Percentiles rank a stretch among this genome's conserved stretches.
Evolutionary conservation across 2,797 vertebrate species (phyloP).

Genomic region (Anisognathus igniventris): DNA sequence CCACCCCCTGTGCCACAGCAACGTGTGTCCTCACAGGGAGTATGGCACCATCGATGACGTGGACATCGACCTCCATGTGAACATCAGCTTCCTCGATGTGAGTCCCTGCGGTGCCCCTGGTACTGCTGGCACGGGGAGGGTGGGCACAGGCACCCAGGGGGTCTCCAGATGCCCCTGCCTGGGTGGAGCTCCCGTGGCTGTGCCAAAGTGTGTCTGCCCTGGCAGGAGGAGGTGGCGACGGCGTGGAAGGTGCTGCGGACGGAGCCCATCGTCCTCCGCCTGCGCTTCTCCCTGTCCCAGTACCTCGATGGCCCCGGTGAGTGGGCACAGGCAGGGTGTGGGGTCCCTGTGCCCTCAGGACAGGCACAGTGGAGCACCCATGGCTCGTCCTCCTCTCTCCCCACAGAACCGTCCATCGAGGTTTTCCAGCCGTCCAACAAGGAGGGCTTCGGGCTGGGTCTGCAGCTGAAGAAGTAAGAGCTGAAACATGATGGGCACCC

Average conservation of each 20-base stretch:
- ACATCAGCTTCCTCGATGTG: slow-evolving; percentile 96
- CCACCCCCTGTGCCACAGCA: accelerated
- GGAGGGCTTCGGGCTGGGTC: slow-evolving; percentile 93
- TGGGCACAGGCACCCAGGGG: accelerated
- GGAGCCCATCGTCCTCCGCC: slow-evolving; percentile 92
- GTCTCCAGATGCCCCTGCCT: accelerated
- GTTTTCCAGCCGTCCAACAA: slow-evolving; percentile 98
- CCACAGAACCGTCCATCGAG: slow-evolving; percentile 92
- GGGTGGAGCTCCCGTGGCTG: accelerated
- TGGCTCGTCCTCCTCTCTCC: not conserved
- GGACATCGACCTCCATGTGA: slow-evolving; percentile 97
- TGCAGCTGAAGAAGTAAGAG: slow-evolving; percentile 97
- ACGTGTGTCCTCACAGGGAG: slow-evolving; percentile 78
- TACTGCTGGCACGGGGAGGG: accelerated
- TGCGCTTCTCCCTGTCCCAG: slow-evolving; percentile 97
- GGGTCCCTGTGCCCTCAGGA: accelerated
- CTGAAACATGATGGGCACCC: accelerated
- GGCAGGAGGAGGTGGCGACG: slow-evolving; percentile 96
- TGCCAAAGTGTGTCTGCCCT: accelerated
- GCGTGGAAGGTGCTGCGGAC: slow-evolving; percentile 99
- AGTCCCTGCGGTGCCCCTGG: slow-evolving; percentile 27
- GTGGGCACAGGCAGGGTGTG: accelerated
- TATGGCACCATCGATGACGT: slow-evolving; percentile 97
- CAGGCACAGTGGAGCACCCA: accelerated
- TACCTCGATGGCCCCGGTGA: slow-evolving; percentile 99